Evolutionary conservation across 1,140 invertebrate species (phyloP), one percentile per base, ranked within the genome.

Genomic region (Pemphigus obesinymphae): DNA sequence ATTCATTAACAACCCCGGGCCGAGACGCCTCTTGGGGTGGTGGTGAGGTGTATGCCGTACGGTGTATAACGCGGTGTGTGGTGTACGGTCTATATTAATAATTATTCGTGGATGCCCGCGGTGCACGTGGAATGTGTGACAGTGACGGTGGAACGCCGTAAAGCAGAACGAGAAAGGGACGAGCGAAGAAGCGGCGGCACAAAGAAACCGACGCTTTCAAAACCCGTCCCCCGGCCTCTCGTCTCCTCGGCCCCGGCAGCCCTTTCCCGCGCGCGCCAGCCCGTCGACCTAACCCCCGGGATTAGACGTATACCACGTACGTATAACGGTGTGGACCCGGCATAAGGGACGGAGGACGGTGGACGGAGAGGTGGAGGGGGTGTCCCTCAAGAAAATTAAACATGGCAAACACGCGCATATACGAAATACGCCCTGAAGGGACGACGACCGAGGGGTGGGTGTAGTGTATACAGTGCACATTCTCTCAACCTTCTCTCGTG

Each of bases 341-440:
- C 17, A 34, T 11, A 26, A 48, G 40, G 26, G 45, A 26, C 6
- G 70, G 70, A 34, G 23, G 23, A 37, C 23, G 55, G 29, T 15
- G 55, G 26, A 20, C 37, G 63, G 11, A 17, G 34, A 34, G 6
- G 53, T 15, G 15, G 37, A 17, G 45, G 17, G 53, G 76, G 76
- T 61, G 55, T 80, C 76, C 76, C 76, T 80, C 76, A 80, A 80
- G 76, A 80, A 80, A 80, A 80, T 80, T 80, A 80, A 80, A 80
- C 76, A 80, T 63, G 76, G 76, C 76, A 80, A 8, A 78, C 75
- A 58, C 75, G 75, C 53, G 75, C 53, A 58, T 58, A 40, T 55
- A 58, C 48, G 50, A 58, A 80, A 58, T 80, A 63, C 76, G 76
- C 55, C 76, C 76, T 7, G 76, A 61, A 80, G 76, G 76, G 37